Base-by-base conservation (phyloP, 2,797 vertebrate genomes). In the Sardinella longiceps region DNA sequence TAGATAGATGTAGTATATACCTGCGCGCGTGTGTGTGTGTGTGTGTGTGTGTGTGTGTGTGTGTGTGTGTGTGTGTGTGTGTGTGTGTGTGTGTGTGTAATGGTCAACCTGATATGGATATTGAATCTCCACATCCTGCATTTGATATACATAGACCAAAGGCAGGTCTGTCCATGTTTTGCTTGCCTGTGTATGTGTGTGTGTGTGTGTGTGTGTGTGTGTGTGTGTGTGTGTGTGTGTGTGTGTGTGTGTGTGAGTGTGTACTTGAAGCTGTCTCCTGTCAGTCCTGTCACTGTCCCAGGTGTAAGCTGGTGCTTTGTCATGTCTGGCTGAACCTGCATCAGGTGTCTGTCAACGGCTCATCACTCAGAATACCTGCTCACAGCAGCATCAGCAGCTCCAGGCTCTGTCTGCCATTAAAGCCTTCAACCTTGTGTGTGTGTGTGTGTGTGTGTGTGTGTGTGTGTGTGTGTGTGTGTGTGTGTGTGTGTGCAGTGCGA, bases 341-440 rank as follows among this genome's bases (percentile, higher is more conserved):
- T 74, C 66, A 74, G 66, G 66, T 74, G 66, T 74, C 66, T 74
- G 66, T 74, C 66, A 74, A 15, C 66, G 9, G 30, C 66, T 74
- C 66, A 74, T 74, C 66, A 74, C 66, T 74, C 66, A 74, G 30
- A 74, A 37, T 37, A 74, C 66, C 66, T 74, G 14, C 66, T 74
- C 66, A 20, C 66, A 74, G 66, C 66, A 70, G 30, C 30, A 37
- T 6, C 30, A 18, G 25, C 66, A 70, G 30, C 66, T 37, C 12
- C 30, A 74, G 66, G 66, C 30, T 18, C 30, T 14, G 28, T 14
- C 66, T 74, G 14, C 37, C 63, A 70, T 74, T 33, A 74, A 74
- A 37, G 66, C 33, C 30, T 37, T 18, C 18, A 33, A 74, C 12
- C 18, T 4, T 37, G 33, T 37, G 15, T 18, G 33, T 18, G 66